Evolutionary conservation across 1,140 invertebrate genomes (phyloP).

Genomic region (Drosophila quadrilineata): DNA sequence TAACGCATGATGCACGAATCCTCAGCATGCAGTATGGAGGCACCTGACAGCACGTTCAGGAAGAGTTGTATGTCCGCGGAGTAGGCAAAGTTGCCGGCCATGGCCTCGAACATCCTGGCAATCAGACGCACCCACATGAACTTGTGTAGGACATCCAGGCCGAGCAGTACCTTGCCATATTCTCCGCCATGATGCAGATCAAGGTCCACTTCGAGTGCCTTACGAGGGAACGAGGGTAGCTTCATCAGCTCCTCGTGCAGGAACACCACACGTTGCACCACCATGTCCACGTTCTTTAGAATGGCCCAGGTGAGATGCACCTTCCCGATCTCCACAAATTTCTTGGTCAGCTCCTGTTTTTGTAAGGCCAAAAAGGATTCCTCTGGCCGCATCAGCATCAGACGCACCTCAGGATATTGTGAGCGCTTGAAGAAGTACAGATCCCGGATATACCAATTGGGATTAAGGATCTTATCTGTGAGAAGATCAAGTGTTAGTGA

Average conservation of each 20-base stretch:
- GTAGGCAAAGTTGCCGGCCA: constrained; percentile 99
- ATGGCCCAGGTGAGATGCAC: constrained; percentile 94
- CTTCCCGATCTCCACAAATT: constrained; percentile 99
- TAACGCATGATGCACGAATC: constrained; percentile 97
- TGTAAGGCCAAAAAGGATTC: constrained; percentile 96
- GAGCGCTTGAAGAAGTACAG: constrained; percentile 99
- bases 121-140: constrained; percentile 99
- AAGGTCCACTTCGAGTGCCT: constrained; percentile 97
- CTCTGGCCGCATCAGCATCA: constrained; percentile 96
- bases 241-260: constrained; percentile 99
- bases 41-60: constrained; percentile 98
- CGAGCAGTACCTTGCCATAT: constrained; percentile 95
- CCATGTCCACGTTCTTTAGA: constrained; percentile 94
- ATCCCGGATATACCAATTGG: constrained; percentile 96
- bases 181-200: constrained; percentile 95
- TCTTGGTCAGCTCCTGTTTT: constrained; percentile 94
- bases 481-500: not conserved
- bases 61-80: constrained; percentile 98
- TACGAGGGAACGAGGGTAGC: constrained; percentile 98
- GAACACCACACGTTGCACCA: constrained; percentile 98
- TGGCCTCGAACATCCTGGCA: constrained; percentile 98
- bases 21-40: constrained; percentile 97
- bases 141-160: constrained; percentile 98
- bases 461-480: constrained; percentile 84
- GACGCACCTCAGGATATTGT: constrained; percentile 97